phyloP scores from a whole-genome alignment of 1,140 invertebrate genomes.

The Alviniconcha marisindica region DNA sequence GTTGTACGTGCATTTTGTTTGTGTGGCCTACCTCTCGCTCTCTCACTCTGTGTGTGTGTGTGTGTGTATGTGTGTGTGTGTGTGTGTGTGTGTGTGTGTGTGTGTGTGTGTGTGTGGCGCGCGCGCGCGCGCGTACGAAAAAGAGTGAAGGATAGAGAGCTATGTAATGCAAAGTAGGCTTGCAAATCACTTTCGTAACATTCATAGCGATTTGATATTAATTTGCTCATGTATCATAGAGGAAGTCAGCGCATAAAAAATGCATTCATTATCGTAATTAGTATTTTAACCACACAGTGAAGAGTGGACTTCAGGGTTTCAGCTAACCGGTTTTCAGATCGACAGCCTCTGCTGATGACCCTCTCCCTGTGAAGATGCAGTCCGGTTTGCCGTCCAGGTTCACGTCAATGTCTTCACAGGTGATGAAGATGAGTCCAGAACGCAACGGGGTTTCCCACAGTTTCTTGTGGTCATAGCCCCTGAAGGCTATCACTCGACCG shows the following conservation, averaged over 20 bases:
- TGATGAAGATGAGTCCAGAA: slow-evolving; percentile 56
- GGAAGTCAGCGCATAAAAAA: no score
- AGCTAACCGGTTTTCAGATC: slow-evolving; percentile 62
- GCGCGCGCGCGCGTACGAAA: no score
- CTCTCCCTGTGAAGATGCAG: slow-evolving; percentile 68
- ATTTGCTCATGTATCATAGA: no score
- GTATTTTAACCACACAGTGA: no score
- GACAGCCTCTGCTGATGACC: slow-evolving; percentile 63
- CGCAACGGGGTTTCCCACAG: slow-evolving; percentile 63
- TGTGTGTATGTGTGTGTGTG: neutral
- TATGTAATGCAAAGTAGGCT: no score
- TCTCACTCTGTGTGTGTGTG: neutral
- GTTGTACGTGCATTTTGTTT: neutral
- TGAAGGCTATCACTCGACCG: slow-evolving; percentile 58
- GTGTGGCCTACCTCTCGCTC: no score
- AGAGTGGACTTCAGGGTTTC: no score
- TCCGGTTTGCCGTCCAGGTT: slow-evolving; percentile 66
- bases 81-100: neutral
- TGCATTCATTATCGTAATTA: no score
- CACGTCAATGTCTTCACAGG: slow-evolving; percentile 69
- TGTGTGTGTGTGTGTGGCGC: neutral
- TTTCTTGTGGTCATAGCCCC: slow-evolving; percentile 67
- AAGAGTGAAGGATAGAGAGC: no score
- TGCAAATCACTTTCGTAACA: no score
- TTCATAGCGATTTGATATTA: no score